Evolutionary conservation across 2,888 invertebrate species (phyloP).

Genomic region (Drosophila tanythrix): DNA sequence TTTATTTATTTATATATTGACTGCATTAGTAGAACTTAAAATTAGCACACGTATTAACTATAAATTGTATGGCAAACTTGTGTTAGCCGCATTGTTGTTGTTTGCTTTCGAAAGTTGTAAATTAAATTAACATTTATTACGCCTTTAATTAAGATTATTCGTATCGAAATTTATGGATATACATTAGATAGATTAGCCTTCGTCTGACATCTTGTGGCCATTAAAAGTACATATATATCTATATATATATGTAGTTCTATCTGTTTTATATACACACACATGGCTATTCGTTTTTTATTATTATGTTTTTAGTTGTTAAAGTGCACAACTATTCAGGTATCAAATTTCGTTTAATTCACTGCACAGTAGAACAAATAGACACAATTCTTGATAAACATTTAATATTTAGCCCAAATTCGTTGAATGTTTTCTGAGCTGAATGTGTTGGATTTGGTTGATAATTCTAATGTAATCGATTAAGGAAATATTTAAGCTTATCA

Average conservation of each 20-base stretch:
- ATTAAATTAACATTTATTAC: conserved; percentile 41
- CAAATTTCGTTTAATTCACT: conserved; percentile 23
- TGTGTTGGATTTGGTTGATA: neutral
- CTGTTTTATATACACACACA: neutral
- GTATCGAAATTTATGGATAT: conserved; percentile 7
- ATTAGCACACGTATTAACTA: conserved; percentile 40
- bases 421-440: neutral
- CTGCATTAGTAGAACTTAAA: conserved; percentile 71
- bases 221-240: conserved; percentile 1
- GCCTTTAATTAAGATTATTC: conserved; percentile 44
- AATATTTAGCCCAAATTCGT: neutral
- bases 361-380: conserved; percentile 35
- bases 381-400: neutral
- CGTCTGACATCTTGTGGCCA: conserved; percentile 36
- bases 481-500: neutral
- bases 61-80: conserved; percentile 39
- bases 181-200: conserved; percentile 60
- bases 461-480: neutral
- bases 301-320: conserved; percentile 9
- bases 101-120: conserved; percentile 31
- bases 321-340: conserved; percentile 34
- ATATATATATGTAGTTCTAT: neutral
- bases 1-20: conserved; percentile 68
- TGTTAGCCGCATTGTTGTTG: conserved; percentile 27
- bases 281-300: neutral